Percentiles rank a stretch among this genome's conserved stretches.
These are phyloP conservation scores for Arctia plantaginis DNA, from an alignment of 2,888 invertebrate species.

Conservation along the genomic window DNA sequence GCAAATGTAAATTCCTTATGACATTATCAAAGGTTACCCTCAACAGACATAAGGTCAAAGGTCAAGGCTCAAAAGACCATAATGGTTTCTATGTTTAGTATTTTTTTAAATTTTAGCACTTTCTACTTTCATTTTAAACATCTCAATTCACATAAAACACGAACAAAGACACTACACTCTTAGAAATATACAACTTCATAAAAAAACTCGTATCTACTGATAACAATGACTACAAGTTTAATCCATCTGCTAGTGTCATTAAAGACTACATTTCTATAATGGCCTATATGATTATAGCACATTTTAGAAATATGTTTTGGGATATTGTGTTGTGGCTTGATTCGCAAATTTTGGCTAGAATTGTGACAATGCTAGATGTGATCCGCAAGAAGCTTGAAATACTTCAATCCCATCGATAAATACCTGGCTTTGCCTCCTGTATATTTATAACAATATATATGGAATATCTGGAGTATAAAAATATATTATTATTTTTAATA, in stretches of 20 bases:
- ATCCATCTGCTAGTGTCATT: slow-evolving; percentile 22
- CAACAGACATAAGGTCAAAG: no score
- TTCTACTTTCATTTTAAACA: not conserved
- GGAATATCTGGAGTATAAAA: not conserved
- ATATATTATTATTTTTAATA: not conserved
- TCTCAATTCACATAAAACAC: not conserved
- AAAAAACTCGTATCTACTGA: not conserved
- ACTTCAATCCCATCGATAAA: slow-evolving; percentile 20
- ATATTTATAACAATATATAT: slow-evolving; percentile 7
- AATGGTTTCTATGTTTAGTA: not conserved
- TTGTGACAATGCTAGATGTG: slow-evolving; percentile 46
- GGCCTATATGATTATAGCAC: slow-evolving; percentile 5
- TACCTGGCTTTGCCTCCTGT: slow-evolving; percentile 29
- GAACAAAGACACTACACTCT: not conserved
- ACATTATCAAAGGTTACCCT: no score
- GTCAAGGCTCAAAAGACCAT: not conserved
- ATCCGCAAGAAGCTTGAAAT: slow-evolving; percentile 42
- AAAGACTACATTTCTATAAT: slow-evolving; percentile 27
- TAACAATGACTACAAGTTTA: slow-evolving; percentile 13
- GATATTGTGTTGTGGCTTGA: slow-evolving; percentile 53
- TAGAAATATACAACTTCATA: not conserved
- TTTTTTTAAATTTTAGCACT: not conserved
- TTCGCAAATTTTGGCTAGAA: slow-evolving; percentile 52
- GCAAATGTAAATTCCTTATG: not conserved
- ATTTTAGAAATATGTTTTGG: slow-evolving; percentile 20